Conservation (phyloP, 2,888 invertebrate species). For the Halictus ligatus region DNA sequence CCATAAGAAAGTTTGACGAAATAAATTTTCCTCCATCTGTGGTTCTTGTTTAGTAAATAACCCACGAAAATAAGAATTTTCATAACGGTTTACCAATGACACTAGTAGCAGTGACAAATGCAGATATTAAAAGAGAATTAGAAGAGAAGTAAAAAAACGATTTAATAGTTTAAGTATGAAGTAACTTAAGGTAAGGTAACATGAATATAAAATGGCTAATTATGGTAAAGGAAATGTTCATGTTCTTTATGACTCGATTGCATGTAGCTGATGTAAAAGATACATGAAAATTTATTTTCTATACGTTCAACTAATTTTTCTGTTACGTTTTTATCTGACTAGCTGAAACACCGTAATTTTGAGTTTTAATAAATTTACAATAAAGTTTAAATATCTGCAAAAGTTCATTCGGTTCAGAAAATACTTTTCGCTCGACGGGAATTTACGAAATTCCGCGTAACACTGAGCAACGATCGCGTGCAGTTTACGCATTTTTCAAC, state of each 20-base stretch:
- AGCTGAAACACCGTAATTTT: neutral
- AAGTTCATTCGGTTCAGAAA: neutral
- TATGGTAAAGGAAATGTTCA: neutral
- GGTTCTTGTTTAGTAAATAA: too few species aligned
- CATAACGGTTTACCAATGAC: too few species aligned
- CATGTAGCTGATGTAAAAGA: neutral
- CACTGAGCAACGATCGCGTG: neutral
- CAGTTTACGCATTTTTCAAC: neutral
- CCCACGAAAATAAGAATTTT: too few species aligned
- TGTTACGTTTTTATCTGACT: neutral
- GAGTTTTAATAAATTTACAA: neutral
- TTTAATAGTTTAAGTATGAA: neutral
- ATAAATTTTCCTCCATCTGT: too few species aligned
- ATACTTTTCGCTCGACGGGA: neutral
- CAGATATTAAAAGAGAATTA: neutral
- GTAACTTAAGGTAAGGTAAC: neutral
- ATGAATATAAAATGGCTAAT: neutral
- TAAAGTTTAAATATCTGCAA: neutral
- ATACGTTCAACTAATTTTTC: neutral
- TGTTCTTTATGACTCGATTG: neutral
- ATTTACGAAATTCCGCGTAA: neutral
- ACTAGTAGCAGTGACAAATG: too few species aligned
- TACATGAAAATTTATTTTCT: neutral
- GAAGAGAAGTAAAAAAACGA: neutral
- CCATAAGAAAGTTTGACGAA: too few species aligned